Evolutionary conservation across 1,140 invertebrate genomes (phyloP).

Genomic region (Hydropsyche tenuis): DNA sequence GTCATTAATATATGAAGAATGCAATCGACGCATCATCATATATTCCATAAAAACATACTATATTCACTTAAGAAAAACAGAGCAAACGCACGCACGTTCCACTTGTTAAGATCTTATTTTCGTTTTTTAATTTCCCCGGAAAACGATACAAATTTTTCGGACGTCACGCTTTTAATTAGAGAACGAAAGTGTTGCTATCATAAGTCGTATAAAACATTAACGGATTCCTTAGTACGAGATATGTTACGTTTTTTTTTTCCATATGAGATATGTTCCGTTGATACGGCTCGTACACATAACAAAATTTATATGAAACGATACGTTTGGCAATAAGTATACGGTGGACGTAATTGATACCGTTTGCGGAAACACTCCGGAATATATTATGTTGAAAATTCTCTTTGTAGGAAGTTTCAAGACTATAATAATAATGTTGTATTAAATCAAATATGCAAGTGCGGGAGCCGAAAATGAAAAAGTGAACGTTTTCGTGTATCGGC

Average conservation of each 20-base stretch:
- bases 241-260: background rate
- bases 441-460: no score
- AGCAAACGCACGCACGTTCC: no score
- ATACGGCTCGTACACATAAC: background rate
- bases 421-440: background rate
- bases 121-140: no score
- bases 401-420: background rate
- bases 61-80: no score
- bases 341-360: background rate
- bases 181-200: background rate
- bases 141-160: no score
- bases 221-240: background rate
- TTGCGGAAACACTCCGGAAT: constrained; percentile 8
- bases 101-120: no score
- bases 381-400: background rate
- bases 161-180: background rate
- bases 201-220: background rate
- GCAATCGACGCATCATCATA: no score
- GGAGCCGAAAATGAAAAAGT: background rate
- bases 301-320: background rate
- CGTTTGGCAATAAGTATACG: background rate
- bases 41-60: no score
- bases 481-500: constrained; percentile 1
- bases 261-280: background rate
- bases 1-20: no score